A percentile compares a stretch with the other conserved stretches of the same genome.
Evolutionary conservation across 2,797 vertebrate genomes (phyloP).

Genomic region (Toxotes lorentzi): DNA sequence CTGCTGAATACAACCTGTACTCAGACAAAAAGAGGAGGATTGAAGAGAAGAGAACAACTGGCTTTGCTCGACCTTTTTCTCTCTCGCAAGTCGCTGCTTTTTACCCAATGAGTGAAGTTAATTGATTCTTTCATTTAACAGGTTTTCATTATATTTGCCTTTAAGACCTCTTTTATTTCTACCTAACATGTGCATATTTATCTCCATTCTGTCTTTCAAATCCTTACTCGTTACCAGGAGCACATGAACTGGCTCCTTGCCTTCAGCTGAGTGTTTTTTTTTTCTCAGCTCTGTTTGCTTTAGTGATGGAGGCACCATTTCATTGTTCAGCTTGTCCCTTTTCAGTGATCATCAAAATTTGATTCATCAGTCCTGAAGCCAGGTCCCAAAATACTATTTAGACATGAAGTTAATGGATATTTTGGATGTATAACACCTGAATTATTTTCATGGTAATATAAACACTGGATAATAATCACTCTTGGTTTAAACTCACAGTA

Average conservation of each 20-base stretch:
- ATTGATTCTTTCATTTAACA: slow-evolving; percentile 56
- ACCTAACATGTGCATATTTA: slow-evolving; percentile 45
- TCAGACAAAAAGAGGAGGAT: slow-evolving; percentile 25
- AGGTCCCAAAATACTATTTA: background rate
- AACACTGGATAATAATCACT: no score
- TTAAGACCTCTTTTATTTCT: slow-evolving; percentile 57
- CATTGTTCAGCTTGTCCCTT: background rate
- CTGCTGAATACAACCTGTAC: slow-evolving; percentile 75
- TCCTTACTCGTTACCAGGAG: slow-evolving; percentile 35
- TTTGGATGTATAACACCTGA: background rate
- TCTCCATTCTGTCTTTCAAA: slow-evolving; percentile 47
- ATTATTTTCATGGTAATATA: background rate
- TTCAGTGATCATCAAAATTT: background rate
- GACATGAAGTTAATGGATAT: background rate
- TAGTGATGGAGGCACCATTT: slow-evolving; percentile 18
- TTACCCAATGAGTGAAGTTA: slow-evolving; percentile 46
- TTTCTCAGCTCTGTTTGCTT: slow-evolving; percentile 16
- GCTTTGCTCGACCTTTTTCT: slow-evolving; percentile 90
- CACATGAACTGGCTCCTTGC: slow-evolving; percentile 32
- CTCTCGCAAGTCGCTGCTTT: slow-evolving; percentile 66
- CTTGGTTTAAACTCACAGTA: background rate
- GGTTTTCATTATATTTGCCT: slow-evolving; percentile 62
- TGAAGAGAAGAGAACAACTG: slow-evolving; percentile 64
- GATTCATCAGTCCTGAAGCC: background rate
- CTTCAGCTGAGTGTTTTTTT: slow-evolving; percentile 16